A percentile compares a stretch with the other conserved stretches of the same genome.
phyloP scores from a whole-genome alignment of 1,140 invertebrate species.

The Ostrea edulis region DNA sequence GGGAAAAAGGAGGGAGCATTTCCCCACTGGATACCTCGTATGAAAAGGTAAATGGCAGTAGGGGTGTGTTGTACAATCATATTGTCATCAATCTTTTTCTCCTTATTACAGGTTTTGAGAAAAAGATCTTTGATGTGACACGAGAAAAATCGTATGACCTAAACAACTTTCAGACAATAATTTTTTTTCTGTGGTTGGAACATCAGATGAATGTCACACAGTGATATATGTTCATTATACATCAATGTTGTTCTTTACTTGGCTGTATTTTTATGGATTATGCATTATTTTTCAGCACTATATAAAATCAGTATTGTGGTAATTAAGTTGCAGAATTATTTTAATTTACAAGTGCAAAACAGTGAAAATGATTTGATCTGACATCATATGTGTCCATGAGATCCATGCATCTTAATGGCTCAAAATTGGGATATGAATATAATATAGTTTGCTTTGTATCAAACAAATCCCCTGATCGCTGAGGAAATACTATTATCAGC shows the following conservation, averaged over 20 bases:
- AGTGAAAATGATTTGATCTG: slow-evolving; percentile 13
- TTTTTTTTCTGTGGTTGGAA: no score
- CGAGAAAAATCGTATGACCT: not conserved
- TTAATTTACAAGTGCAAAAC: not conserved
- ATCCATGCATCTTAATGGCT: no score
- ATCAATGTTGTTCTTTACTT: slow-evolving; percentile 24
- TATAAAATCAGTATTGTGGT: not conserved
- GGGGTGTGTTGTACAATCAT: not conserved
- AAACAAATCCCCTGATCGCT: no score
- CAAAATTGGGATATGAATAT: no score
- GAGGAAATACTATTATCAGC: no score
- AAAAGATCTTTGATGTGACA: not conserved
- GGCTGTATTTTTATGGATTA: not conserved
- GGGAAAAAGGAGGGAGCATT: slow-evolving; percentile 72
- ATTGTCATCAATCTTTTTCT: not conserved
- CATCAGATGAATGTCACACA: not conserved
- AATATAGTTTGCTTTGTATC: no score
- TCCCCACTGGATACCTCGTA: slow-evolving; percentile 74
- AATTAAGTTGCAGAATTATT: slow-evolving; percentile 10
- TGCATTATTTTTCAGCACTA: not conserved
- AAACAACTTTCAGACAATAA: not conserved
- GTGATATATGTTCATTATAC: not conserved
- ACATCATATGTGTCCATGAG: not conserved
- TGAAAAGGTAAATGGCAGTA: slow-evolving; percentile 71
- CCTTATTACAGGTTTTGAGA: not conserved